Evolutionary conservation across 2,888 invertebrate genomes (phyloP).

Genomic region (Gibbula magus): DNA sequence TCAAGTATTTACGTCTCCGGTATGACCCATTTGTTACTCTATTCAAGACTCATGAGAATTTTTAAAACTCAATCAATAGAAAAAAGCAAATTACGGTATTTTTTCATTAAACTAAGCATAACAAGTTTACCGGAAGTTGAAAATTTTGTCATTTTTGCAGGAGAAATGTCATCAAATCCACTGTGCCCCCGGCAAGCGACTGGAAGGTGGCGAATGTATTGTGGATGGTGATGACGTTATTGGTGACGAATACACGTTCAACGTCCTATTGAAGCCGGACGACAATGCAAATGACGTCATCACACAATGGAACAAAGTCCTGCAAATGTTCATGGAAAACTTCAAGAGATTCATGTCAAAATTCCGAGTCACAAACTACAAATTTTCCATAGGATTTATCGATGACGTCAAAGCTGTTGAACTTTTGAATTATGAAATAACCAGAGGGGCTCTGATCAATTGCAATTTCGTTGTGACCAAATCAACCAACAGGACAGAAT

Average conservation of each 20-base stretch:
- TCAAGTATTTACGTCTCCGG: too few species aligned
- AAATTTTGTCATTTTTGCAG: background rate
- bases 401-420: background rate
- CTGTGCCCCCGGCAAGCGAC: background rate
- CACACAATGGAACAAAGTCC: background rate
- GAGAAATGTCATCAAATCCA: background rate
- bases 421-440: background rate
- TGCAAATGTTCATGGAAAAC: background rate
- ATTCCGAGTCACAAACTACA: background rate
- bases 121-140: too few species aligned
- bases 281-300: background rate
- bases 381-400: background rate
- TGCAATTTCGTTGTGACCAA: background rate
- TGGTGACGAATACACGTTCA: background rate
- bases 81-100: too few species aligned
- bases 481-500: background rate
- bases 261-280: conserved; percentile 2
- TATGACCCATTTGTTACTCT: too few species aligned
- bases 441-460: background rate
- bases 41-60: too few species aligned
- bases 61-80: too few species aligned
- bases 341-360: background rate
- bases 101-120: too few species aligned
- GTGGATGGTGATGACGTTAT: background rate
- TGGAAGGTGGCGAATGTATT: background rate